A percentile compares a stretch with the other conserved stretches of the same genome.
Conservation (phyloP, 2,888 invertebrate species). For the Acleris literana region DNA sequence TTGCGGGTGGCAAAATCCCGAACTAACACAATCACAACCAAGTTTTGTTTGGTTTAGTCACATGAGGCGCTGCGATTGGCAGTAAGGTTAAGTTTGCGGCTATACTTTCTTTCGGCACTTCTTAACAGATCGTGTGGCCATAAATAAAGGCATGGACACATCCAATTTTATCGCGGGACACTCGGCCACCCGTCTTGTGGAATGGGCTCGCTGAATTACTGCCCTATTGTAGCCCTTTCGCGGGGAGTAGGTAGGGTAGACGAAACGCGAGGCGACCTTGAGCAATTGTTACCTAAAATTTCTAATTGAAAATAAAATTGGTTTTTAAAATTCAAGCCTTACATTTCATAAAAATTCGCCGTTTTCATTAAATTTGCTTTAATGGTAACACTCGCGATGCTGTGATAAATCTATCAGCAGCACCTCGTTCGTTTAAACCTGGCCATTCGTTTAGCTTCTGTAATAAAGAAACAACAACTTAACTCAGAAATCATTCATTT, state of each 20-base stretch:
- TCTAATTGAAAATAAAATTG: too few species aligned
- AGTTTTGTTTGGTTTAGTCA: neutral
- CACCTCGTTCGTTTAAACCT: too few species aligned
- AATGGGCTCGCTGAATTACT: slow-evolving; percentile 34
- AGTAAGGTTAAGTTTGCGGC: slow-evolving; percentile 20
- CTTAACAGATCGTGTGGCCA: slow-evolving; percentile 33
- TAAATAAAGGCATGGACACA: slow-evolving; percentile 37
- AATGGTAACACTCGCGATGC: too few species aligned
- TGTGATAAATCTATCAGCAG: too few species aligned
- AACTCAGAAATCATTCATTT: too few species aligned
- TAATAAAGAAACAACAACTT: too few species aligned
- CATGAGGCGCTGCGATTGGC: neutral
- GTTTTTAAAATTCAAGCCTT: too few species aligned
- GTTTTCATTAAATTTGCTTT: too few species aligned
- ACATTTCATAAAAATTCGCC: too few species aligned
- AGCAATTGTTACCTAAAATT: too few species aligned
- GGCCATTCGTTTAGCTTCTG: too few species aligned
- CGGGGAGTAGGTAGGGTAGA: slow-evolving; percentile 16
- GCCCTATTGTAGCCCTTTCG: slow-evolving; percentile 27
- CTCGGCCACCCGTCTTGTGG: slow-evolving; percentile 34
- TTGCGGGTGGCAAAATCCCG: neutral
- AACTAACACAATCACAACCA: neutral
- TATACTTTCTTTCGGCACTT: slow-evolving; percentile 34
- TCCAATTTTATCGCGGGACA: slow-evolving; percentile 38
- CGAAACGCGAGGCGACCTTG: neutral